Base-by-base conservation (phyloP, 1,140 invertebrate genomes). In the Danaus plexippus region DNA sequence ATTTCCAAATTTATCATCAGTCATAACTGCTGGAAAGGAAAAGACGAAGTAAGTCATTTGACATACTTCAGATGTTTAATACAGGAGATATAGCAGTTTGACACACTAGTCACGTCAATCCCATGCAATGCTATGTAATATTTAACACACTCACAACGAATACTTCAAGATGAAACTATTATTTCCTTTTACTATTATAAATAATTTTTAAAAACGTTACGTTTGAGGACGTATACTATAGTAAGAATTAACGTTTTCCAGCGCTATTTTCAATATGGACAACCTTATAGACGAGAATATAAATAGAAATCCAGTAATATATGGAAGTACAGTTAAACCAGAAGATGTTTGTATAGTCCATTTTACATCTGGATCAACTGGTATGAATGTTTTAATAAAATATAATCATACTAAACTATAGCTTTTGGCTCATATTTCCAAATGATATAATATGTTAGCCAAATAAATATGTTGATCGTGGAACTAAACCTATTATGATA, bases 301-400 rank as follows among this genome's bases (percentile, higher is more conserved):
- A 43, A 78, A 62, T 32, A 61, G 51, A 1, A 59, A 69, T 15
- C 59, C 72, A n/a, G 69, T 73, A 0, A 67, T 61, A 47, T 84
- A 77, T 50, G 64, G 67, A 2, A 69, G 51, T 10, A 73, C 80
- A 60, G 82, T 95, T 4, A 90, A 90, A 48, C 91, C 93, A 10
- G 90, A 94, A 69, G 90, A 91, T 13, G 89, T 91, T 1, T 91
- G 90, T 57, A 93, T 94, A 70, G 92, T 97, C 64, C 95, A 96
- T 73, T 97, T 97, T 64, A 97, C 96, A 1, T 97, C 96, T 1
- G 94, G 94, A 61, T 91, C 89, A 10, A 90, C 89, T 6, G 89
- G 91, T 89, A 52, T 41, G 67, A 32, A 32, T 32, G 7, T 32
- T 32, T 32, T 2, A 32, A 32, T 32, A 3, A 32, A 32, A 32